A percentile compares a stretch with the other conserved stretches of the same genome.
These are phyloP conservation scores for Macrosteles quadrilineatus DNA, from an alignment of 1,140 invertebrate genomes.

Conservation along the genomic window DNA sequence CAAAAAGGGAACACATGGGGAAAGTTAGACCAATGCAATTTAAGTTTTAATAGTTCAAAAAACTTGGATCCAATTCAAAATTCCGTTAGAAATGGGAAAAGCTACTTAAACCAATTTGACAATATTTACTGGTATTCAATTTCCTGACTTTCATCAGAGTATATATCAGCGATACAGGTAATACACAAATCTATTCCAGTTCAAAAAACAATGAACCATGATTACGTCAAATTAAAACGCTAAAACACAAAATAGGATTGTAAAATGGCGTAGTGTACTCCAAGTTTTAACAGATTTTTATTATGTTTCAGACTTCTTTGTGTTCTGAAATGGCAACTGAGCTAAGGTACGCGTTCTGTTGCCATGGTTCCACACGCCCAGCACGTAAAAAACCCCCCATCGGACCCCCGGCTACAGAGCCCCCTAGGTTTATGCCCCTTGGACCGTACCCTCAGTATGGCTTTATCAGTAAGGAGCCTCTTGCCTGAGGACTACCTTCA, in stretches of 20 bases:
- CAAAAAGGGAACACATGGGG: too few relatives aligned
- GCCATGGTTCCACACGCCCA: slow-evolving; percentile 58
- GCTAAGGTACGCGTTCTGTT: slow-evolving; percentile 66
- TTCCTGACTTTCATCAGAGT: too few relatives aligned
- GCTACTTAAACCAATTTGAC: too few relatives aligned
- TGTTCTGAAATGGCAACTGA: slow-evolving; percentile 69
- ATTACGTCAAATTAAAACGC: slow-evolving; percentile 2
- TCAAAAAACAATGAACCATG: neutral
- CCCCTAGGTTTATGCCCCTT: slow-evolving; percentile 48
- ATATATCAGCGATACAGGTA: too few relatives aligned
- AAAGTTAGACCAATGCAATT: too few relatives aligned
- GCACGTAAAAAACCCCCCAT: slow-evolving; percentile 49
- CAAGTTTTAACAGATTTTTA: neutral
- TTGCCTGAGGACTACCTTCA: slow-evolving; percentile 27
- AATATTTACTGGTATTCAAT: too few relatives aligned
- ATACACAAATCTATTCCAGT: neutral
- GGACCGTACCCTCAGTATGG: slow-evolving; percentile 61
- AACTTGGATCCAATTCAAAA: too few relatives aligned
- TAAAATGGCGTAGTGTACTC: neutral
- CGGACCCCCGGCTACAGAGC: slow-evolving; percentile 44
- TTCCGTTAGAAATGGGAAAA: too few relatives aligned
- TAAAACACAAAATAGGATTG: neutral
- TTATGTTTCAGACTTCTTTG: slow-evolving; percentile 60
- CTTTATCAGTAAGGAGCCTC: slow-evolving; percentile 55
- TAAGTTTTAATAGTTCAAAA: too few relatives aligned